Base-by-base conservation (phyloP, 2,797 vertebrate species). In the Melanogrammus aeglefinus region DNA sequence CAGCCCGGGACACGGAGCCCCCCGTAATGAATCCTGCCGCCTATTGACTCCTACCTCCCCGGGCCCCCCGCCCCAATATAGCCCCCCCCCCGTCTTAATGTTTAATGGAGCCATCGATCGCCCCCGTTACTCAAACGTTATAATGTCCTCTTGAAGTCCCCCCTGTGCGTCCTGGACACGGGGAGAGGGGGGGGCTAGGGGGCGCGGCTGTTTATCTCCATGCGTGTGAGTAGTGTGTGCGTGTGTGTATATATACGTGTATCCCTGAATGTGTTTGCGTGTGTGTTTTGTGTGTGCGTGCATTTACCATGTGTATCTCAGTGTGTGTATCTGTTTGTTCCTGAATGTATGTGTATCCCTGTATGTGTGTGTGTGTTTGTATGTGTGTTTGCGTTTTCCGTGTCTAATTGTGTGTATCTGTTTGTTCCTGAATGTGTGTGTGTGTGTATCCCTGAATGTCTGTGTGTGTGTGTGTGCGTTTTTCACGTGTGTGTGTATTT, bases 21-120 rank as follows among this genome's bases (percentile, higher is more conserved):
- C 29, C 86, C n/a, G 91, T 93, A 91, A 94, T 95, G 93, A 93
- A 94, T 94, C 91, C 91, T 86, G 82, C 85, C 87, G 85, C 86
- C 89, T 93, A 93, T 93, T 92, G 92, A 94, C 91, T 92, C 91
- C 77, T 84, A 85, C 74, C 91, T 90, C 91, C 82, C 88, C 88
- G 29, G 29, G n/a, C 90, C 88, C 78, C 84, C 91, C 85, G 35
- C 88, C 89, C 89, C 86, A 86, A 90, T 93, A 92, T 92, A 92
- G 90, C 91, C 87, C 88, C 89, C 90, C 86, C 86, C 86, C n/a
- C n/a, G n/a, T 90, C 90, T 94, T 92, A 94, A 94, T 93, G 91
- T 94, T 94, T 94, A 94, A 94, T 93, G 92, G 83, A 82, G 80
- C 18, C 77, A 94, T 94, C 90, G 90, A 94, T 94, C 78, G 82